A percentile compares a stretch with the other conserved stretches of the same genome.
phyloP scores from a whole-genome alignment of 2,888 invertebrate species.

The Leptura quadrifasciata region DNA sequence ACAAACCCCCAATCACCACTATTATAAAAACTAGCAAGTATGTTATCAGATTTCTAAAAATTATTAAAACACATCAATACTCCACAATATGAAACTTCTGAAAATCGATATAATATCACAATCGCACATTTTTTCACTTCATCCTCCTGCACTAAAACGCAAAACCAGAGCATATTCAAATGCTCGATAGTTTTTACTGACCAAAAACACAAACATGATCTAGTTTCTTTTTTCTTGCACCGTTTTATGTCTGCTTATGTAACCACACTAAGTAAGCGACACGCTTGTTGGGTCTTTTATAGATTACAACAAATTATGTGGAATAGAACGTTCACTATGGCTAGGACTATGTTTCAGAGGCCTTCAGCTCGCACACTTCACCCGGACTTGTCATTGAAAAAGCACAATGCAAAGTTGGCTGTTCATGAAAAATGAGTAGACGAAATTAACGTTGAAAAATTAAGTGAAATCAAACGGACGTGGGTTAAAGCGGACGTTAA shows the following conservation, averaged over 20 bases:
- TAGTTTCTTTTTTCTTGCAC: conserved; percentile 27
- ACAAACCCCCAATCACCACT: too few relatives aligned
- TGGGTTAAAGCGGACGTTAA: not conserved
- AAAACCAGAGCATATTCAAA: conserved; percentile 33
- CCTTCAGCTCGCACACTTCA: conserved; percentile 45
- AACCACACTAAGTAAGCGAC: conserved; percentile 53
- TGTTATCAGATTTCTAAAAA: not conserved
- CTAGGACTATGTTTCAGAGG: conserved; percentile 40
- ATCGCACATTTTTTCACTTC: conserved; percentile 1
- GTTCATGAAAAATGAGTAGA: conserved; percentile 19
- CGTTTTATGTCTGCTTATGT: conserved; percentile 46
- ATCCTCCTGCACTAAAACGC: conserved; percentile 15
- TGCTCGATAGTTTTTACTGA: conserved; percentile 50
- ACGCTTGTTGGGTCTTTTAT: conserved; percentile 57
- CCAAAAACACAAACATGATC: conserved; percentile 60
- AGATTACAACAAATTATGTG: conserved; percentile 57
- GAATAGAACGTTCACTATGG: conserved; percentile 53
- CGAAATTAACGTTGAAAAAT: conserved; percentile 1
- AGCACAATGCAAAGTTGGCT: conserved; percentile 7
- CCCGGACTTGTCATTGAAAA: conserved; percentile 47
- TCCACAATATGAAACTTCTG: not conserved
- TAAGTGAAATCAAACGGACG: not conserved
- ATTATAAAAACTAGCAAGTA: too few relatives aligned
- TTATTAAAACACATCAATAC: not conserved
- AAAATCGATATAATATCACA: not conserved